phyloP scores from a whole-genome alignment of 2,888 invertebrate species.

The Tachystola acroxantha region DNA sequence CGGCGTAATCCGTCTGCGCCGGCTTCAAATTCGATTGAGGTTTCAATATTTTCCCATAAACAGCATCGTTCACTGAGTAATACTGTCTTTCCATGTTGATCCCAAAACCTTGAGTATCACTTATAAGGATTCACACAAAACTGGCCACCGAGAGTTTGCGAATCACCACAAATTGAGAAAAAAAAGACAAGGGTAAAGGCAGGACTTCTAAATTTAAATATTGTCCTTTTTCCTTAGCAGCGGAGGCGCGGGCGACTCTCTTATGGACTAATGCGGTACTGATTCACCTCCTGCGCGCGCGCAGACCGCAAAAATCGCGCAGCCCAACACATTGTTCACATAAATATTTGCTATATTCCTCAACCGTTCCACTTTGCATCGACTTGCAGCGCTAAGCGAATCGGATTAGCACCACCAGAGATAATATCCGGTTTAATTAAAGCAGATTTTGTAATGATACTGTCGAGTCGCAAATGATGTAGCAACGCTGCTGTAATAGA shows the following conservation, averaged over 20 bases:
- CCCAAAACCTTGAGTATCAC: slow-evolving; percentile 21
- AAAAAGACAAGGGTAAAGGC: slow-evolving; percentile 48
- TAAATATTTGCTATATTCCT: slow-evolving; percentile 53
- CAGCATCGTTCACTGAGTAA: slow-evolving; percentile 67
- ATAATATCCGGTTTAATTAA: not conserved
- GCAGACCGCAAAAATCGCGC: slow-evolving; percentile 63
- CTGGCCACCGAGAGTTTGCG: slow-evolving; percentile 45
- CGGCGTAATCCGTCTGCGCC: slow-evolving; percentile 52
- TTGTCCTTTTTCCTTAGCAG: slow-evolving; percentile 45
- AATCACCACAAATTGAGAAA: slow-evolving; percentile 35
- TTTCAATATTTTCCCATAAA: slow-evolving; percentile 68
- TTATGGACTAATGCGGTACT: slow-evolving; percentile 71
- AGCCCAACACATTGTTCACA: slow-evolving; percentile 63
- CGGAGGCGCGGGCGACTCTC: slow-evolving; percentile 66
- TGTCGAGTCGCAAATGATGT: no score
- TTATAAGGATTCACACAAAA: slow-evolving; percentile 35
- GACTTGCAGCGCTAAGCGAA: slow-evolving; percentile 13
- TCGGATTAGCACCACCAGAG: not conserved
- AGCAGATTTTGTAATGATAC: not conserved
- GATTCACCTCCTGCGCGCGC: slow-evolving; percentile 58
- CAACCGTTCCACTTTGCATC: slow-evolving; percentile 25
- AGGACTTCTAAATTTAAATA: slow-evolving; percentile 72
- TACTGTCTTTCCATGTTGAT: slow-evolving; percentile 27
- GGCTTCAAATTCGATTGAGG: slow-evolving; percentile 36
- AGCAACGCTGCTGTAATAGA: no score